A percentile compares a stretch with the other conserved stretches of the same genome.
phyloP scores from a whole-genome alignment of 1,140 invertebrate genomes.

The Drosophila pseudoobscura region DNA sequence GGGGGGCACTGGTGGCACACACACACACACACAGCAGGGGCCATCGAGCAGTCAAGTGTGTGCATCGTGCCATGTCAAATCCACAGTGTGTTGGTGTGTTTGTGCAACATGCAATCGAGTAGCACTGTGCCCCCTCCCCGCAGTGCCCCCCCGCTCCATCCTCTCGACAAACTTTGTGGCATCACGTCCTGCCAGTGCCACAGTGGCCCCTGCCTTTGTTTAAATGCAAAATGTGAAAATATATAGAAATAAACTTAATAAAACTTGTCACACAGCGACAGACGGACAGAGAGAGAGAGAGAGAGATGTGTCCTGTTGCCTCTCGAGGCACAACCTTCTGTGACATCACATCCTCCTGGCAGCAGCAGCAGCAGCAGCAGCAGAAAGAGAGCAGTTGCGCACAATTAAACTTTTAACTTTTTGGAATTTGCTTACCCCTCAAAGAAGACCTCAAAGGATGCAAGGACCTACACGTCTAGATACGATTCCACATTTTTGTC shows the following conservation, averaged over 20 bases:
- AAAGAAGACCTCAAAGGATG: neutral
- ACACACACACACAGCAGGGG: conserved; percentile 36
- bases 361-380: conserved; percentile 16
- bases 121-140: conserved; percentile 8
- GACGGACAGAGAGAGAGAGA: conserved; percentile 15
- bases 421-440: conserved; percentile 54
- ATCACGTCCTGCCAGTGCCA: conserved; percentile 39
- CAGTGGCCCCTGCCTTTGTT: conserved; percentile 16
- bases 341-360: conserved; percentile 24
- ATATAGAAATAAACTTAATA: conserved; percentile 78
- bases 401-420: conserved; percentile 82
- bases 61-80: conserved; percentile 68
- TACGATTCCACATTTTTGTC: conserved; percentile 74
- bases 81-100: conserved; percentile 4
- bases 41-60: conserved; percentile 78
- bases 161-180: conserved; percentile 46
- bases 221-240: conserved; percentile 60
- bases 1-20: too few species aligned
- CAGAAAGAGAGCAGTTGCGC: conserved; percentile 41
- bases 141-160: neutral
- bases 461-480: conserved; percentile 7
- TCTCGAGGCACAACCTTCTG: conserved; percentile 8
- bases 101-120: conserved; percentile 16
- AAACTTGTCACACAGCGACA: conserved; percentile 62
- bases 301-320: conserved; percentile 31